Evolutionary conservation across 2,888 invertebrate species (phyloP).

Genomic region (Empis stercorea): DNA sequence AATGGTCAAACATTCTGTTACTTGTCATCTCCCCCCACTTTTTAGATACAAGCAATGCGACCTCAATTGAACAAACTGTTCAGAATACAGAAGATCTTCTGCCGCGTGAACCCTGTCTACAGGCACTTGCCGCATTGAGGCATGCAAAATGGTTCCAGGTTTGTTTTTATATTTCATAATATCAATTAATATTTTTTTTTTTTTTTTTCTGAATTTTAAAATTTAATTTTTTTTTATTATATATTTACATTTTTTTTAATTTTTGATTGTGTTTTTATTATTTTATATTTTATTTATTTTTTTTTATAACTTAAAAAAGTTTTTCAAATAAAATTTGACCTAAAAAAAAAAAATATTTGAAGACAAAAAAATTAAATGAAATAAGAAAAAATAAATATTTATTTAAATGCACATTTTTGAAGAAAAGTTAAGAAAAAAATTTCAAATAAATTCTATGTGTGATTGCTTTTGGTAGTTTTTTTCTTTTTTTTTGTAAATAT

Average conservation of each 20-base stretch:
- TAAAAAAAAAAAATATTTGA: too few species aligned
- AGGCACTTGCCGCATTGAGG: conserved; percentile 99
- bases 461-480: too few species aligned
- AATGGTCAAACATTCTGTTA: conserved; percentile 67
- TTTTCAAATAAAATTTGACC: neutral
- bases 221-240: conserved; percentile 19
- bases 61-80: conserved; percentile 52
- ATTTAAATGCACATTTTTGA: too few species aligned
- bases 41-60: conserved; percentile 45
- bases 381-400: too few species aligned
- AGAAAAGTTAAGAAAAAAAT: too few species aligned
- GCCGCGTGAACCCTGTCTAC: conserved; percentile 98
- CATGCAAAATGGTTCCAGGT: conserved; percentile 99
- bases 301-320: too few species aligned
- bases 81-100: conserved; percentile 69
- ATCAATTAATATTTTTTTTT: conserved; percentile 12
- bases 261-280: conserved; percentile 6
- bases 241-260: conserved; percentile 7
- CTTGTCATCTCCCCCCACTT: conserved; percentile 28
- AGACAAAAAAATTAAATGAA: too few species aligned
- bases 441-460: too few species aligned
- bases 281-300: conserved; percentile 5
- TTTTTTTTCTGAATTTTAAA: too few species aligned
- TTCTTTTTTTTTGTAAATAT: too few species aligned
- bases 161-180: conserved; percentile 28